Evolutionary conservation across 2,797 vertebrate species (phyloP).

Genomic region (Australoheros facetus): DNA sequence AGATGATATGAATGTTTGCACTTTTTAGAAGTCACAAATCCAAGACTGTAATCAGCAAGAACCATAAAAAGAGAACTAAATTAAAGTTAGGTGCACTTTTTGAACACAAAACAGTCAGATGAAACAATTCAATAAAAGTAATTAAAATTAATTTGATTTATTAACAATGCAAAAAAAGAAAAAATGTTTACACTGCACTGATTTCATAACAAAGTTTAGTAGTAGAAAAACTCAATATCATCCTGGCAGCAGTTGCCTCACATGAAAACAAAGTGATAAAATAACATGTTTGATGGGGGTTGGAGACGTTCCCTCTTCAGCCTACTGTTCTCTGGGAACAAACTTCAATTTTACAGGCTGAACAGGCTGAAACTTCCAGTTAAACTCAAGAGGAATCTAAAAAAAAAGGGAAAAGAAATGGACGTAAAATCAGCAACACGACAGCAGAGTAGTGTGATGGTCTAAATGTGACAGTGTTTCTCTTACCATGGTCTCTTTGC

Average conservation of each 20-base stretch:
- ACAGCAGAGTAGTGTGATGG: not conserved
- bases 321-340: conserved; percentile 55
- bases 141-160: not conserved
- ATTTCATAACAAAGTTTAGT: not conserved
- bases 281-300: not conserved
- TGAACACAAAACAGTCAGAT: not conserved
- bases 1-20: not conserved
- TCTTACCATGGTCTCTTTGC: conserved; percentile 83
- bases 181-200: not conserved
- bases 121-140: not conserved
- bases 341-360: conserved; percentile 64
- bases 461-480: not conserved
- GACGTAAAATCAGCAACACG: not conserved
- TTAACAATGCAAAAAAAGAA: not conserved
- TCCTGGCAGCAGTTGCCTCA: not conserved
- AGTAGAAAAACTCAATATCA: not conserved
- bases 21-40: too few species aligned
- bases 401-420: conserved; percentile 24
- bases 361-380: conserved; percentile 26
- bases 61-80: not conserved
- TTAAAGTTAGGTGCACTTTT: not conserved
- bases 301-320: not conserved
- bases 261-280: not conserved
- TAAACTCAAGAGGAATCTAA: conserved; percentile 67
- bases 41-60: too few species aligned